Evolutionary conservation across 2,888 invertebrate genomes (phyloP), one percentile per base, ranked within the genome.

Genomic region (Cremastobaeus sp.): DNA sequence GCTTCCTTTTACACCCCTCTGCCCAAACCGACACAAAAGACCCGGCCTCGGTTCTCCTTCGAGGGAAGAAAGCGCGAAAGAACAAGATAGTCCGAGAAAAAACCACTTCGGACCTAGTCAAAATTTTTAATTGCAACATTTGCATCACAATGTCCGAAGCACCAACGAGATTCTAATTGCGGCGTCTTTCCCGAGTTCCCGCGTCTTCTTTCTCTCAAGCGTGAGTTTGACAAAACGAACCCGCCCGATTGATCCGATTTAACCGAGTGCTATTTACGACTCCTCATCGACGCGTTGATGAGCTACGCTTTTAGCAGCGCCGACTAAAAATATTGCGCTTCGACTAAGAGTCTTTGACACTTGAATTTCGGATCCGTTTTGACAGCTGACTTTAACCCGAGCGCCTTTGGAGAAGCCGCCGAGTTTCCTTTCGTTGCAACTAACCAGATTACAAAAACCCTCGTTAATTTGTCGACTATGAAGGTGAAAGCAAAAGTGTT

Each of bases 1-100:
- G 43, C 69, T 74, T 76, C 65, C 74, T 52, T 68, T 50, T 68
- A 37, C 43, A n/a, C 45, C 60, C 64, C 45, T 43, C 34, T 21
- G 18, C 25, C 4, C 25, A 25, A 25, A 5, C 25, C 59, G 39
- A 48, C 55, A 64, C 65, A 47, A 54, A 60, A 25, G 55, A 37
- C 55, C 37, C 39, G 30, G 41, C 35, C 39, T 55, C 50, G 39
- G 45, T 25, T 35, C 55, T 55, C 14, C 18, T 20, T 14, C 17
- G 15, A 59, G 15, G 47, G 18, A 34, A 14, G 8, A 34, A 5
- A 17, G 12, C 1, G 8, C 20, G 21, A n/a, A 43, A 8, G 11
- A 8, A 4, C 12, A 14, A 14, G 14, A 4, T 9, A 32, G 6
- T 3, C 32, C 5, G 11, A n/a, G n/a, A 32, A n/a, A 2, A n/a